Evolutionary conservation across 2,113 vertebrate species (phyloP), one percentile per base, ranked within the genome.

Genomic region (Hymenochirus boettgeri): DNA sequence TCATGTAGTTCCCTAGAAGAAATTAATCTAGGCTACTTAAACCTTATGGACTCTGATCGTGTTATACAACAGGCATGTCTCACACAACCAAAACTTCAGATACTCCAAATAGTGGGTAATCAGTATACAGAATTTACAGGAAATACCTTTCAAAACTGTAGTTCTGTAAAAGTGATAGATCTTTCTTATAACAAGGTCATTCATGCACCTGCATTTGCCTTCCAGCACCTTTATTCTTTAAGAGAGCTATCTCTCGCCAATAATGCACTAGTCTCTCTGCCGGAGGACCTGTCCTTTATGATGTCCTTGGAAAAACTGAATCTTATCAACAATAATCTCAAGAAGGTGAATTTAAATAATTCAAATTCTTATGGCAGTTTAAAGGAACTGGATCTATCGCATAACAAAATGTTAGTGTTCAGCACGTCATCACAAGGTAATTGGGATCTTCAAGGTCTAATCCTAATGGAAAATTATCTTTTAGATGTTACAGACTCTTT

Each of bases 31-130:
- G 76, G 78, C 24, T 9, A 62, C 18, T 78, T 85, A 47, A 73
- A 75, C 61, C 24, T 39, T 35, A 5, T 25, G 1, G 58, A 71
- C 24, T 58, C 77, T 1, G 29, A 37, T 17, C 45, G 15, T 18
- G 61, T 89, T n/a, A 71, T 85, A 27, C 76, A 75, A 27, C 29
- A 80, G 23, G 76, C 82, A 67, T 91, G 88, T 66, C 63, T 75
- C 33, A 74, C 69, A 22, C 73, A 86, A 57, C 79, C 82, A 52
- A 73, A 76, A 1, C 18, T 82, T 58, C 76, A 69, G 7, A 39
- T 23, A 3, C 62, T 90, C 42, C 64, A 79, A 5, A 66, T 88
- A 47, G 61, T 50, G 46, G 1, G 2, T 5, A 88, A 89, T 76
- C 69, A 65, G 5, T 76, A 92, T 5, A 50, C 5, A 25, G 18